phyloP scores from a whole-genome alignment of 1,140 invertebrate genomes.

The Drosophila saltans region DNA sequence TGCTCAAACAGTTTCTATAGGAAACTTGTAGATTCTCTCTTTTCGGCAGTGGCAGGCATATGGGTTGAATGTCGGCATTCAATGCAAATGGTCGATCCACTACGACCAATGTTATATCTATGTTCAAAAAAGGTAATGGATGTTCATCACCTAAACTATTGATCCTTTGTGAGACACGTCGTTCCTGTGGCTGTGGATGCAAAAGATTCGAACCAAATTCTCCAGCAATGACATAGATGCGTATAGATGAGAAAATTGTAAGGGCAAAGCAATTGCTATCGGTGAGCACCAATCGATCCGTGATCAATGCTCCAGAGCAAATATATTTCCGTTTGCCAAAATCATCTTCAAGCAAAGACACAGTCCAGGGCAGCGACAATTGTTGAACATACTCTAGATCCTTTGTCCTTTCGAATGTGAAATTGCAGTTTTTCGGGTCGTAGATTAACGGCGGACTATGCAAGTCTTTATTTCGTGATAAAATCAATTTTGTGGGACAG shows the following conservation, averaged over 20 bases:
- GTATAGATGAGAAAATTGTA: neutral
- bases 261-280: neutral
- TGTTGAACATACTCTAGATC: conserved; percentile 7
- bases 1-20: neutral
- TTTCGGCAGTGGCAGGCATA: conserved; percentile 1
- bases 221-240: neutral
- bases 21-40: neutral
- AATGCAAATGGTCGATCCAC: neutral
- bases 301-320: conserved; percentile 3
- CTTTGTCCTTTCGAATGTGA: neutral
- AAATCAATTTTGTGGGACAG: neutral
- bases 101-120: neutral
- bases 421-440: neutral
- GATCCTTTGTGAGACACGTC: neutral
- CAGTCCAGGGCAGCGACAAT: neutral
- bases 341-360: neutral
- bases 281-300: neutral
- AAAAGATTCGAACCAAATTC: conserved; percentile 9
- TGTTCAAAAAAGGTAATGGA: neutral
- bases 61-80: conserved; percentile 1
- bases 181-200: neutral
- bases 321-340: neutral
- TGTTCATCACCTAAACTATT: neutral
- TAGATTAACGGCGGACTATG: neutral
- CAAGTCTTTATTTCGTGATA: neutral